Evolutionary conservation across 1,140 invertebrate genomes (phyloP).

Genomic region (Helicoverpa armigera): DNA sequence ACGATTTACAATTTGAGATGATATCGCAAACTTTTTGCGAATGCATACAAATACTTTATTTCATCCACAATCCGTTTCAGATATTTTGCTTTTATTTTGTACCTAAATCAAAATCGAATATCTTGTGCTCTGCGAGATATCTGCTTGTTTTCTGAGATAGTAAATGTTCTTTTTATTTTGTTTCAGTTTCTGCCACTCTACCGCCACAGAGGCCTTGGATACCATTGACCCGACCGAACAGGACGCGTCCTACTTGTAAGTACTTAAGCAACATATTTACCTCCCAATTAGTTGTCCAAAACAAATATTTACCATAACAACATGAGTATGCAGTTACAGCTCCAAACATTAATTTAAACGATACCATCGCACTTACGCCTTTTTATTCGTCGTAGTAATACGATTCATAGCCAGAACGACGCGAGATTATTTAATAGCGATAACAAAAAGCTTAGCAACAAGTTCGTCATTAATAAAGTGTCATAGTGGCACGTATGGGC

Average conservation of each 20-base stretch:
- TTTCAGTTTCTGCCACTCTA: constrained; percentile 95
- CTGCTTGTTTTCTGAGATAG: constrained; percentile 18
- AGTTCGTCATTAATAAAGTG: constrained; percentile 75
- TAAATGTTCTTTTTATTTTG: constrained; percentile 74
- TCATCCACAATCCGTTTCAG: constrained; percentile 31
- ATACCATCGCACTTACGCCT: constrained; percentile 32
- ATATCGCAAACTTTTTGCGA: constrained; percentile 53
- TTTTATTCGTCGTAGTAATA: constrained; percentile 45
- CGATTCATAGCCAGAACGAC: constrained; percentile 44
- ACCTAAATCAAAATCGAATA: constrained; percentile 21
- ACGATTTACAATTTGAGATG: constrained; percentile 61
- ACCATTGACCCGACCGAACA: constrained; percentile 94
- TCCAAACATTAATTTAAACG: constrained; percentile 45
- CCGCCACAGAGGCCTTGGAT: constrained; percentile 98
- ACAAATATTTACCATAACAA: constrained; percentile 27
- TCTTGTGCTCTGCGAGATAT: background rate
- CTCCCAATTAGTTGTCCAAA: constrained; percentile 22
- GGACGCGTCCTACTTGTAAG: constrained; percentile 95
- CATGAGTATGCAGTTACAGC: constrained; percentile 15
- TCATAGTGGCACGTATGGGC: constrained; percentile 70
- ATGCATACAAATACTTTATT: constrained; percentile 57
- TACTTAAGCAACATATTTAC: constrained; percentile 65
- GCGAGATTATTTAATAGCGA: constrained; percentile 55
- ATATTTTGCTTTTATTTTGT: constrained; percentile 11
- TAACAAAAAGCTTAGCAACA: constrained; percentile 61